phyloP scores from a whole-genome alignment of 2,888 invertebrate species.

The Stenodema calcarata region DNA sequence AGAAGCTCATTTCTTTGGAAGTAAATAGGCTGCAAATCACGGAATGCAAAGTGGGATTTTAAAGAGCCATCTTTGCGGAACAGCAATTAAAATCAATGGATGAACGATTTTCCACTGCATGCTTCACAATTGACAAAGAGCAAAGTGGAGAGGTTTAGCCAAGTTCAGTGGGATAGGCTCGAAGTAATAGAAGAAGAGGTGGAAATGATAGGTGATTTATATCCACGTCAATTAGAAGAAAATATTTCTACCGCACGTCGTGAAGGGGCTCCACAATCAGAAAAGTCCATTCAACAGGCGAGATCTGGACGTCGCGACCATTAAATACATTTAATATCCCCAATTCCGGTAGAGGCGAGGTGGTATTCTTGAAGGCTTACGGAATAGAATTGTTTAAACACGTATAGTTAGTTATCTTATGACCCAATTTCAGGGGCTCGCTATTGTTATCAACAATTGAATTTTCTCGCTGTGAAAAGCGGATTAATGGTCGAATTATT shows the following conservation, averaged over 20 bases:
- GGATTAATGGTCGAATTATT: slow-evolving; percentile 30
- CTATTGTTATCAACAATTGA: slow-evolving; percentile 12
- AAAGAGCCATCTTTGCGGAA: too few species aligned
- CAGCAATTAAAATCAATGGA: too few species aligned
- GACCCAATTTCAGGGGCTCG: not conserved
- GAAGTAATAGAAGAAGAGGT: too few species aligned
- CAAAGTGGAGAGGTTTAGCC: too few species aligned
- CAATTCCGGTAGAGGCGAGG: not conserved
- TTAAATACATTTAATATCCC: not conserved
- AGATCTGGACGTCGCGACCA: not conserved
- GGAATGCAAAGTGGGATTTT: too few species aligned
- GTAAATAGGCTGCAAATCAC: too few species aligned
- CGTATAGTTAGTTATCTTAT: not conserved
- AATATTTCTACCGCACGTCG: not conserved
- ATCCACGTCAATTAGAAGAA: not conserved
- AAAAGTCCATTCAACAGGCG: not conserved
- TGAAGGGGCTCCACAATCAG: not conserved
- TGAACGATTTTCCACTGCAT: too few species aligned
- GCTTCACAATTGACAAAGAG: too few species aligned
- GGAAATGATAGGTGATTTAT: too few species aligned
- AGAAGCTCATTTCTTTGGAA: too few species aligned
- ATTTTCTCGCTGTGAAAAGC: slow-evolving; percentile 9
- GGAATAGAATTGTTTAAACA: slow-evolving; percentile 7
- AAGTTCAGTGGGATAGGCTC: too few species aligned
- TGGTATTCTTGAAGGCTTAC: not conserved